These are phyloP conservation scores for Danio choprae DNA, from an alignment of 2,797 vertebrate species.

Conservation along the genomic window DNA sequence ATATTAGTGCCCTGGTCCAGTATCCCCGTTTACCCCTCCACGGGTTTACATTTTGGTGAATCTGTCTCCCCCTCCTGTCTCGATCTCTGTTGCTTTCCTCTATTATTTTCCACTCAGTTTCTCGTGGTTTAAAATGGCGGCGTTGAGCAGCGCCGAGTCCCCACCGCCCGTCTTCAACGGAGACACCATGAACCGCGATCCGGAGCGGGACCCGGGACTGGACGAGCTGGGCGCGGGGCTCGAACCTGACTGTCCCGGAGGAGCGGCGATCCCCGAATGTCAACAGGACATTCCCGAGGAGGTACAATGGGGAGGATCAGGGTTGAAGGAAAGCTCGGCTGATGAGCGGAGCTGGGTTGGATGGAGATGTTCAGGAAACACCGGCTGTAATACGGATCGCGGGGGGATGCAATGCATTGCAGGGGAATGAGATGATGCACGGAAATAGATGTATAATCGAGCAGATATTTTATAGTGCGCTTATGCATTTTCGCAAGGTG, in stretches of 20 bases:
- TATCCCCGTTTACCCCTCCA: constrained; percentile 31
- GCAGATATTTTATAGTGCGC: constrained; percentile 2
- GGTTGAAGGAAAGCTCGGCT: constrained; percentile 64
- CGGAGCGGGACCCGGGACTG: constrained; percentile 74
- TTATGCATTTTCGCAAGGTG: constrained; percentile 26
- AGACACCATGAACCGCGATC: constrained; percentile 79
- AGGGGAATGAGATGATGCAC: constrained; percentile 61
- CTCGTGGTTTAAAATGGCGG: constrained; percentile 88
- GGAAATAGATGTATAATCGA: constrained; percentile 5
- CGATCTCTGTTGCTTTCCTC: constrained; percentile 62
- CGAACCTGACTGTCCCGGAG: constrained; percentile 71
- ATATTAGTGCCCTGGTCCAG: constrained; percentile 5
- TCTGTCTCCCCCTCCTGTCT: constrained; percentile 79
- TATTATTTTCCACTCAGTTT: constrained; percentile 78
- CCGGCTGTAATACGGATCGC: constrained; percentile 72
- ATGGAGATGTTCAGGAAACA: constrained; percentile 76
- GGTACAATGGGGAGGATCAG: constrained; percentile 72
- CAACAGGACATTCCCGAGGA: constrained; percentile 81
- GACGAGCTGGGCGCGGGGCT: constrained; percentile 74
- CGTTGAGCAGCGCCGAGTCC: constrained; percentile 87
- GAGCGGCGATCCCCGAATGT: constrained; percentile 70
- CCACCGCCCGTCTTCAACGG: constrained; percentile 86
- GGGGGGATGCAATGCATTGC: constrained; percentile 68
- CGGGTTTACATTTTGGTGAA: constrained; percentile 48
- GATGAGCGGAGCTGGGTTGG: constrained; percentile 69